Base-by-base conservation (phyloP, 2,888 invertebrate genomes). In the Azorinus chamasolen region DNA sequence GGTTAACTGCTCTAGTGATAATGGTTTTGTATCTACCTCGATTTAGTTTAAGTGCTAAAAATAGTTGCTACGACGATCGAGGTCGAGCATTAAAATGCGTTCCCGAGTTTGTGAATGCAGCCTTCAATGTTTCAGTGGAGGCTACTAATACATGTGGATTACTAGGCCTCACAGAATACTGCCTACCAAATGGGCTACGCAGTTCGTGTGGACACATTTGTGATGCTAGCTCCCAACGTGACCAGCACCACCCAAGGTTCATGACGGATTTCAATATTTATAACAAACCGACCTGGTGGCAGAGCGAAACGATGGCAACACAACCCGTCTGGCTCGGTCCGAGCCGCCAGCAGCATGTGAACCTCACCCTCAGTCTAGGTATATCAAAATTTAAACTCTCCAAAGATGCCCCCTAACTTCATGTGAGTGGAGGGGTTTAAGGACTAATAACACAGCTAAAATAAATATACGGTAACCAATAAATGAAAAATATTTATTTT, bases 101-200 rank as follows among this genome's bases (percentile, higher is more conserved):
- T 89, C 99, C 99, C 0, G 97, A 97, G 88, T 99, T 99, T 94
- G 97, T 97, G 92, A 99, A 99, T 92, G 98, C 98, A 4, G 99
- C 99, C 10, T 99, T 96, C 94, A 95, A 96, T 92, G 95, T 97
- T 63, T 95, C 95, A 79, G 97, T 99, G 93, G 97, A 98, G 84
- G 97, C 97, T 12, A 98, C 98, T 18, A 99, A 99, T 93, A 99
- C 99, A 1, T 99, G 99, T 90, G 99, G 99, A 0, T 95, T 97
- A 89, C 95, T 95, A 53, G 72, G 79, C 20, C 82, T 86, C 20
- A 88, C 88, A 43, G 91, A 96, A 91, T 99, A 96, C 93, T 99
- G 99, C 93, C 95, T 97, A 75, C 99, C 99, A 93, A 93, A 94
- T 18, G 94, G 94, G 32, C 93, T 94, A 5, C 93, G 94, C 86